phyloP scores from a whole-genome alignment of 35 echinoderm and acorn worm genomes.

The Chiridota heheva region DNA sequence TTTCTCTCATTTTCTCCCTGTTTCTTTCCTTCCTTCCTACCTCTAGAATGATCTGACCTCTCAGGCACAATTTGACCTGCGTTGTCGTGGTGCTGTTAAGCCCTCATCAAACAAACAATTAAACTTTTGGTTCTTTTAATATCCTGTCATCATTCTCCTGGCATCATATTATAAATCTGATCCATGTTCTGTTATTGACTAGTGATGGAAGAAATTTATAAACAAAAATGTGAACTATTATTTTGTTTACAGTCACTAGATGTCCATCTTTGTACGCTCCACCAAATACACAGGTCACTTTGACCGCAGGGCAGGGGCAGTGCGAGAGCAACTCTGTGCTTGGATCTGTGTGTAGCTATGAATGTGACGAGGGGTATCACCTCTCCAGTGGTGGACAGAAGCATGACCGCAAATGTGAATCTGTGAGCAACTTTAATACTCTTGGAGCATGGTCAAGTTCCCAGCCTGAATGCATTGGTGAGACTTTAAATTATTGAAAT shows the following conservation, averaged over 20 bases:
- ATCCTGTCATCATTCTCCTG: too few relatives aligned
- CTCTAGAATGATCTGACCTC: too few relatives aligned
- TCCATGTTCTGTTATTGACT: too few relatives aligned
- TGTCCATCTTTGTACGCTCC: slow-evolving; percentile 48
- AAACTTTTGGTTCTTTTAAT: too few relatives aligned
- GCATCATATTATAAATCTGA: too few relatives aligned
- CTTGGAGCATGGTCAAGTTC: slow-evolving; percentile 26
- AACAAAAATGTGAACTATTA: too few relatives aligned
- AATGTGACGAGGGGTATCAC: slow-evolving; percentile 57
- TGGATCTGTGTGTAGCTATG: slow-evolving; percentile 54
- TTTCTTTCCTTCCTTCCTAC: too few relatives aligned
- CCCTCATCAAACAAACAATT: too few relatives aligned
- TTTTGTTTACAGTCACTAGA: slow-evolving; percentile 24
- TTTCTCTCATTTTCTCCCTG: too few relatives aligned
- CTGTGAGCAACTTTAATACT: background rate
- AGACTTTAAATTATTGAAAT: background rate
- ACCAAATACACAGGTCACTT: slow-evolving; percentile 21
- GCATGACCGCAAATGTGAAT: background rate
- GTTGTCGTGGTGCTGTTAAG: too few relatives aligned
- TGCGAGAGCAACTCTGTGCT: slow-evolving; percentile 40
- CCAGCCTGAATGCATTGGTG: slow-evolving; percentile 37
- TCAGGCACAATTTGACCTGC: too few relatives aligned
- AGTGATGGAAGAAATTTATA: too few relatives aligned
- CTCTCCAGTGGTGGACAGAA: slow-evolving; percentile 25
- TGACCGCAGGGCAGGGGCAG: slow-evolving; percentile 35